Base-by-base conservation (phyloP, 2,113 vertebrate species). In the Panurus biarmicus region DNA sequence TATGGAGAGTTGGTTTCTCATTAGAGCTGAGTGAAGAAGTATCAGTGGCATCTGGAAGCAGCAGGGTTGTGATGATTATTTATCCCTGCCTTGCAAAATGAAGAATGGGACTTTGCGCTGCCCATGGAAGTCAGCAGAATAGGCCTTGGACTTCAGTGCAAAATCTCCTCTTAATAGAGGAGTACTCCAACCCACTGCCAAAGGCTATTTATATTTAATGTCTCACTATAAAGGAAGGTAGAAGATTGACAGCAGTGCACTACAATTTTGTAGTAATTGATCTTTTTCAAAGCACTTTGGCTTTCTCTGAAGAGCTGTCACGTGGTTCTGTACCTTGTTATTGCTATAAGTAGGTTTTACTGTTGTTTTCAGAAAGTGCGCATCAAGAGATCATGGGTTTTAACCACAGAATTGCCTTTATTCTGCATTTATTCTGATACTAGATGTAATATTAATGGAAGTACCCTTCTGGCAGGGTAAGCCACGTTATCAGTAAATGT, bases 241-340 rank as follows among this genome's bases (percentile, higher is more conserved):
- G 54, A 83, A 85, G 94, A 96, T 57, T 87, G 85, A 79, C 90
- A 96, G 85, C 50, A 42, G n/a, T 28, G 67, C 54, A 57, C 71
- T 81, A 29, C 1, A n/a, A 35, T 75, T 93, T 87, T 83, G 19
- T 61, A 83, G 80, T 90, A 91, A 87, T 76, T 87, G 87, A 93
- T 95, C 66, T 91, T 93, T 89, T 79, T 87, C 82, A 90, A 85
- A 95, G 85, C 62, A 70, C 66, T 93, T 54, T 35, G 47, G 42
- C 50, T 94, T 79, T 69, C 61, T 81, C 70, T 94, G 74, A 73
- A 94, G 54, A 84, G 29, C 57, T 69, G 36, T 69, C 71, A 66
- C 42, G 78, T 91, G 71, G 73, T 69, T 87, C 58, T 73, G 44
- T 48, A 35, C 48, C 53, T 85, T 79, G 36, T 42, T 90, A 61